phyloP scores from a whole-genome alignment of 2,888 invertebrate genomes.

The Drosophila yooni region DNA sequence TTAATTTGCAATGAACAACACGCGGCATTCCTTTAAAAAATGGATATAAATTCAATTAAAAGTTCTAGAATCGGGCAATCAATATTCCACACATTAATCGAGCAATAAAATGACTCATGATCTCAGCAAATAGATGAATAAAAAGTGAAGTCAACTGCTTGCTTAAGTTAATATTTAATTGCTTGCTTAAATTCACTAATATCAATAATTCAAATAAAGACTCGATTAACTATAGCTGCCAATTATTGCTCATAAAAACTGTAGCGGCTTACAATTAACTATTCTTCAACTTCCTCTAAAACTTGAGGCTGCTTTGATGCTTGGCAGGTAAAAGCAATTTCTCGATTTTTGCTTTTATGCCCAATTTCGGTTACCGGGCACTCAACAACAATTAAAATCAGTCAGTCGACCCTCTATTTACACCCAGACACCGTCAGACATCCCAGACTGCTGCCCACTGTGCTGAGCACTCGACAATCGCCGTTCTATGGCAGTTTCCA shows the following conservation, averaged over 20 bases:
- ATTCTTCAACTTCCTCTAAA: background rate
- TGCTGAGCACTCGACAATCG: slow-evolving; percentile 37
- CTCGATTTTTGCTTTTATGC: slow-evolving; percentile 28
- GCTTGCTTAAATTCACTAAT: background rate
- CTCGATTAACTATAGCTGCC: background rate
- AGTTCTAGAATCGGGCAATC: background rate
- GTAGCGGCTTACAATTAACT: background rate
- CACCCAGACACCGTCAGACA: slow-evolving; percentile 1
- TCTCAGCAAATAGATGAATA: background rate
- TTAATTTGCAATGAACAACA: background rate
- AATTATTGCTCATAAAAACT: background rate
- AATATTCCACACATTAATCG: background rate
- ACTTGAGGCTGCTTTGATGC: slow-evolving; percentile 39
- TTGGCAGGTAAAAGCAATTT: slow-evolving; percentile 42
- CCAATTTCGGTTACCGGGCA: slow-evolving; percentile 29
- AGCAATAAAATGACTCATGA: background rate
- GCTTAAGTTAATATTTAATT: background rate
- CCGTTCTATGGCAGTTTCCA: slow-evolving; percentile 33
- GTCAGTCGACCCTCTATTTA: slow-evolving; percentile 15
- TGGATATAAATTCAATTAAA: background rate
- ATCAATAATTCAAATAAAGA: background rate
- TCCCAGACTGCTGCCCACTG: slow-evolving; percentile 61
- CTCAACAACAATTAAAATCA: slow-evolving; percentile 44
- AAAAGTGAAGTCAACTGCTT: background rate
- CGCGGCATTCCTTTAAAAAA: background rate